Percentiles rank a stretch among this genome's conserved stretches.
Conservation (phyloP, 1,140 invertebrate species). For the Drosophila lacertosa region DNA sequence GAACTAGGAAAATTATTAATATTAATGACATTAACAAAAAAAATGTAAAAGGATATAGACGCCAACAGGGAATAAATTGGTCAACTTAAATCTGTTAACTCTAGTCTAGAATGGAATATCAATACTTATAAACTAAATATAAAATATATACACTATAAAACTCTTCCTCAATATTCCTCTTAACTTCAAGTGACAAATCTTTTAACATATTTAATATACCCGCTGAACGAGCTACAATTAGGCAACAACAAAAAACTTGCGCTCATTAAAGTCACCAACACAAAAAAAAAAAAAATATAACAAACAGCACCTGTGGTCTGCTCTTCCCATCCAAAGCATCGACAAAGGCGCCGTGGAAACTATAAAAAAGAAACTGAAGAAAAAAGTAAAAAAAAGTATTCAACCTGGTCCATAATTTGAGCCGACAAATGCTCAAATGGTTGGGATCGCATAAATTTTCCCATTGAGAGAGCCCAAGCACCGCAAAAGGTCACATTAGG, state of each 20-base stretch:
- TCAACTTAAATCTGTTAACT: too few relatives aligned
- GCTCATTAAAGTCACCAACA: slow-evolving; percentile 21
- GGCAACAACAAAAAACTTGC: slow-evolving; percentile 15
- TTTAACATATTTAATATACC: slow-evolving; percentile 6
- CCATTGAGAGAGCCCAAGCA: slow-evolving; percentile 46
- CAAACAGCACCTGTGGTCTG: slow-evolving; percentile 55
- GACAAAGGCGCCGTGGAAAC: slow-evolving; percentile 55
- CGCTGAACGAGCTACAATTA: not conserved
- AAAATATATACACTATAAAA: too few relatives aligned
- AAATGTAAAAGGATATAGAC: too few relatives aligned
- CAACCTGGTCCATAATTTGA: slow-evolving; percentile 43
- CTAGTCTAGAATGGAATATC: too few relatives aligned
- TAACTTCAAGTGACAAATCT: too few relatives aligned
- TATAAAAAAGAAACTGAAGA: slow-evolving; percentile 42
- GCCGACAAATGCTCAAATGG: slow-evolving; percentile 55
- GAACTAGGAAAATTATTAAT: too few relatives aligned
- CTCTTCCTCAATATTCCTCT: too few relatives aligned
- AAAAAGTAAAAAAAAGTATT: slow-evolving; percentile 9
- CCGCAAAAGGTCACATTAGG: slow-evolving; percentile 65
- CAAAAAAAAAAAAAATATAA: too few relatives aligned
- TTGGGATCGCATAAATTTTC: slow-evolving; percentile 64
- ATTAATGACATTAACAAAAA: too few relatives aligned
- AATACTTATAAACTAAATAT: too few relatives aligned
- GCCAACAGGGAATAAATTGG: too few relatives aligned
- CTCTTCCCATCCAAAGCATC: slow-evolving; percentile 23